Conservation (phyloP, 2,797 vertebrate genomes). For the Poecile montanus region DNA sequence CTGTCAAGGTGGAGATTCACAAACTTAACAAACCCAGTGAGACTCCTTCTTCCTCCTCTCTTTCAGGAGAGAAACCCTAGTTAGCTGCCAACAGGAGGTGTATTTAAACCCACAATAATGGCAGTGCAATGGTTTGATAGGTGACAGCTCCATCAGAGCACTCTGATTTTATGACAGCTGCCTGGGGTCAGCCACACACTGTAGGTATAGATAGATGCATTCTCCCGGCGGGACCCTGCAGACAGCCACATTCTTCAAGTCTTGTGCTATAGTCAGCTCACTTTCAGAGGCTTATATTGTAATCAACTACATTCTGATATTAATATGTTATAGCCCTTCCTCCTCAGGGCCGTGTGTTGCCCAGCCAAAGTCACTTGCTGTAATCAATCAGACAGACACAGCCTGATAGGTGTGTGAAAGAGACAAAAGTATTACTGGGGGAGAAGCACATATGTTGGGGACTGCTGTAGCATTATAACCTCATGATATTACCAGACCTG, state of each 20-base stretch:
- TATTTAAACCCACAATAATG: neutral
- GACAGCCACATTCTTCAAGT: slow-evolving; percentile 53
- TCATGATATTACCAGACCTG: neutral
- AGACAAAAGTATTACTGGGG: neutral
- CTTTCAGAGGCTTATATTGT: slow-evolving; percentile 26
- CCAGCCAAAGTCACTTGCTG: neutral
- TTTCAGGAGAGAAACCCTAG: neutral
- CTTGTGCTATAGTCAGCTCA: slow-evolving; percentile 50
- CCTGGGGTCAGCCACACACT: neutral
- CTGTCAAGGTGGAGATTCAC: neutral
- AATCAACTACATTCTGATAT: slow-evolving; percentile 56
- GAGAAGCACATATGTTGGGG: neutral
- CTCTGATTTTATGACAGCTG: slow-evolving; percentile 34
- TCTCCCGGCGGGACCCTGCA: slow-evolving; percentile 10
- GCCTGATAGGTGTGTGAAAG: neutral
- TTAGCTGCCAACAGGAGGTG: neutral
- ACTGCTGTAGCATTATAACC: neutral
- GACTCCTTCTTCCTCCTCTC: neutral
- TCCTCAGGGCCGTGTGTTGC: neutral
- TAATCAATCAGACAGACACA: neutral
- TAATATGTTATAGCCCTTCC: slow-evolving; percentile 36
- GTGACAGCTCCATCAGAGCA: neutral
- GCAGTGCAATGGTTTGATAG: neutral
- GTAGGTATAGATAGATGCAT: slow-evolving; percentile 61
- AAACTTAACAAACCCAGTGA: neutral